These are phyloP conservation scores for Caiman crocodilus DNA, from an alignment of 2,797 vertebrate species.

Conservation along the genomic window DNA sequence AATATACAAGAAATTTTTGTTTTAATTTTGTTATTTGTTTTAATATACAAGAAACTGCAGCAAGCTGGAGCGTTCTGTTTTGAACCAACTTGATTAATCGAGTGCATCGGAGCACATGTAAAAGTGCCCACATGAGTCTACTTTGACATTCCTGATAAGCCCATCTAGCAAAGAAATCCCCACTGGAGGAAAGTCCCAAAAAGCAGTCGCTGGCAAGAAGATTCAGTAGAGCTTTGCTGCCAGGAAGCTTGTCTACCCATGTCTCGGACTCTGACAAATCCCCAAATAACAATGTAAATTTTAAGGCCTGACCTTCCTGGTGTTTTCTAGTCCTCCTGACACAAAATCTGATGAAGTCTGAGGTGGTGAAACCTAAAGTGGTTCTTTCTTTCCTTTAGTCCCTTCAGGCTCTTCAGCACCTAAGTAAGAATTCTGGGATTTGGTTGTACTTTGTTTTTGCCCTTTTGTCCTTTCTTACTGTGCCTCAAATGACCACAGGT, in stretches of 20 bases:
- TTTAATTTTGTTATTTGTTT: too few species aligned
- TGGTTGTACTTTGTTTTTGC: conserved; percentile 52
- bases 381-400: not conserved
- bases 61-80: too few species aligned
- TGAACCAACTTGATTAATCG: too few species aligned
- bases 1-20: too few species aligned
- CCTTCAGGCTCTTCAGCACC: not conserved
- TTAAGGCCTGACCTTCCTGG: not conserved
- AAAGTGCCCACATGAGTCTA: not conserved
- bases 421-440: conserved; percentile 30
- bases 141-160: not conserved
- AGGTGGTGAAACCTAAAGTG: not conserved
- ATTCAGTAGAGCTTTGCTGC: not conserved
- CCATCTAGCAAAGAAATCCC: fast-evolving
- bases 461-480: conserved; percentile 37
- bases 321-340: not conserved
- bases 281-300: not conserved
- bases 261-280: not conserved
- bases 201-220: not conserved
- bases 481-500: conserved; percentile 37
- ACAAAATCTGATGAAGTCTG: not conserved
- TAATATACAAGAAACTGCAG: too few species aligned
- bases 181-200: fast-evolving
- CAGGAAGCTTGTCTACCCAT: not conserved
- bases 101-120: not conserved